Evolutionary conservation across 1,140 invertebrate genomes (phyloP).

Genomic region (Riptortus pedestris): DNA sequence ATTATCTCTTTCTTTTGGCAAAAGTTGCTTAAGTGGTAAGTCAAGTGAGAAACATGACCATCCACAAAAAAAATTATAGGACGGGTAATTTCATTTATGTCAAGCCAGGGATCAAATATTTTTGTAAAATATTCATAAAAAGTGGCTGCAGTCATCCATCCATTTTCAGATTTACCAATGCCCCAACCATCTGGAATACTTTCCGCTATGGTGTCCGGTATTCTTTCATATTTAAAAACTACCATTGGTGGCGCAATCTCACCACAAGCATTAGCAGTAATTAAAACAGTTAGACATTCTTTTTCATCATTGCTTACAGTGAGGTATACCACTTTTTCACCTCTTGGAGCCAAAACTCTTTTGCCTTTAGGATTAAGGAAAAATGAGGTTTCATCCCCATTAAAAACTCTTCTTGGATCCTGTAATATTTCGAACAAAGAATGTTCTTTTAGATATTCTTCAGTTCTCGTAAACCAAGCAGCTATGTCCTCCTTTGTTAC

Average conservation of each 20-base stretch:
- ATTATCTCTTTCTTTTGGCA: conserved; percentile 37
- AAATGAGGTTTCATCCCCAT: conserved; percentile 30
- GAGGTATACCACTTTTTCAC: conserved; percentile 26
- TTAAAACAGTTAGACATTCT: conserved; percentile 28
- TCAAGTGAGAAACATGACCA: conserved; percentile 37
- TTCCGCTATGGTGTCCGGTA: conserved; percentile 32
- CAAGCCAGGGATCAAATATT: conserved; percentile 28
- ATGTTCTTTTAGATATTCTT: too few relatives aligned
- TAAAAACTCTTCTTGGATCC: conserved; percentile 29
- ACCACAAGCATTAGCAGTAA: conserved; percentile 25
- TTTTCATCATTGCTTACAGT: conserved; percentile 21
- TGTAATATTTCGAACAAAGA: conserved; percentile 23
- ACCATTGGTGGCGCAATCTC: conserved; percentile 26
- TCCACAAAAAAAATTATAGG: conserved; percentile 39
- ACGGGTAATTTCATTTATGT: conserved; percentile 22
- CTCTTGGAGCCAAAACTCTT: conserved; percentile 26
- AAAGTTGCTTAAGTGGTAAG: conserved; percentile 35
- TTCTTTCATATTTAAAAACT: conserved; percentile 34
- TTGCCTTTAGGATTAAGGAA: conserved; percentile 24
- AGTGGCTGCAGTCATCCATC: conserved; percentile 29
- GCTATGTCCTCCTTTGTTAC: too few relatives aligned
- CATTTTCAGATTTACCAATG: conserved; percentile 34
- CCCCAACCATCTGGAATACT: conserved; percentile 34
- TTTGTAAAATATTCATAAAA: too few relatives aligned
- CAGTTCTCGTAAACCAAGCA: too few relatives aligned